Percentiles rank a stretch among this genome's conserved stretches.
phyloP scores from a whole-genome alignment of 2,888 invertebrate genomes.

The Acanthoscelides obtectus region DNA sequence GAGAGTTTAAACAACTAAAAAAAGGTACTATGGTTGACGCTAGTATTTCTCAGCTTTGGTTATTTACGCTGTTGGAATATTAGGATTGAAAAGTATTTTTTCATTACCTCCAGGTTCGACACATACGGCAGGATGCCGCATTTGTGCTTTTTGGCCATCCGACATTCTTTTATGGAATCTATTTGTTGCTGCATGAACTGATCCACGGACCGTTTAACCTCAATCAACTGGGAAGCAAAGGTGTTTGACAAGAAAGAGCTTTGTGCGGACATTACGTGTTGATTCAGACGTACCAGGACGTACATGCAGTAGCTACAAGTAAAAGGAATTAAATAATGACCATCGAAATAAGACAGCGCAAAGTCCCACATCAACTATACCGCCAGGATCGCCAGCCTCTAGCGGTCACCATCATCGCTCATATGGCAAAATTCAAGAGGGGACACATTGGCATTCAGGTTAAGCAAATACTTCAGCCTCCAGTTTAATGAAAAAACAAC shows the following conservation, averaged over 20 bases:
- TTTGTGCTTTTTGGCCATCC: slow-evolving; percentile 64
- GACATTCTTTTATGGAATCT: slow-evolving; percentile 73
- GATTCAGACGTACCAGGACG: slow-evolving; percentile 84
- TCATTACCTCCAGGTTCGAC: slow-evolving; percentile 84
- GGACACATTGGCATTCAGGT: too few relatives aligned
- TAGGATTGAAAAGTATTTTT: too few relatives aligned
- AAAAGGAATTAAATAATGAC: not conserved
- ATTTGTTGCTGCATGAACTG: slow-evolving; percentile 82
- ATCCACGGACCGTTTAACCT: slow-evolving; percentile 88
- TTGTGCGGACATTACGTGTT: slow-evolving; percentile 88
- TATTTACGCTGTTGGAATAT: too few relatives aligned
- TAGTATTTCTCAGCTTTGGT: too few relatives aligned
- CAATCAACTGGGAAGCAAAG: slow-evolving; percentile 79
- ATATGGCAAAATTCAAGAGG: too few relatives aligned
- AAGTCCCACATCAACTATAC: too few relatives aligned
- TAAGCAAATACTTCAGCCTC: too few relatives aligned
- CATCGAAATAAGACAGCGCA: not conserved
- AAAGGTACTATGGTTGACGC: too few relatives aligned
- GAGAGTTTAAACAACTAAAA: too few relatives aligned
- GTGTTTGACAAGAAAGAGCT: slow-evolving; percentile 85
- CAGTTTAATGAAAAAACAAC: too few relatives aligned
- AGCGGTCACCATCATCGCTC: too few relatives aligned
- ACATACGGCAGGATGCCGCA: slow-evolving; percentile 89
- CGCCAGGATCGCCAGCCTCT: too few relatives aligned
- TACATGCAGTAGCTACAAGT: slow-evolving; percentile 83